Conservation (phyloP, 2,797 vertebrate genomes). For the Podarcis siculus region DNA sequence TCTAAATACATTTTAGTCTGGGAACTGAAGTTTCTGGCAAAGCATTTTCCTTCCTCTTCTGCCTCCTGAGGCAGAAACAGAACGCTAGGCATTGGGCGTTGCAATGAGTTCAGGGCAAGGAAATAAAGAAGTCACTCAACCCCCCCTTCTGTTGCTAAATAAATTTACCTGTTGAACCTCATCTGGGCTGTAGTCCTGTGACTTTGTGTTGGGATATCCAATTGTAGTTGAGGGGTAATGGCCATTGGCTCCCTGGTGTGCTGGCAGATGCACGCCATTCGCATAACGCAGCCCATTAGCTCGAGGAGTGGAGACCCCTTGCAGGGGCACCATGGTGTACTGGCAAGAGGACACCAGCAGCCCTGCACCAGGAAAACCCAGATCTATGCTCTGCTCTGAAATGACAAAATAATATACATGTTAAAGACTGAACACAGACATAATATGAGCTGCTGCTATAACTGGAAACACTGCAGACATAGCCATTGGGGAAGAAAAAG, state of each 20-base stretch:
- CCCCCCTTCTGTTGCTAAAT: not conserved
- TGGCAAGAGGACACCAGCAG: slow-evolving; percentile 89
- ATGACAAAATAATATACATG: not conserved
- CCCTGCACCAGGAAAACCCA: slow-evolving; percentile 87
- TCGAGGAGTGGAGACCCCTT: slow-evolving; percentile 82
- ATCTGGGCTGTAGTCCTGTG: slow-evolving; percentile 78
- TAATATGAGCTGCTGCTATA: not conserved
- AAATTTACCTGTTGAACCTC: slow-evolving; percentile 83
- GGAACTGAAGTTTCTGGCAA: too few species aligned
- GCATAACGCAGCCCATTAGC: slow-evolving; percentile 79
- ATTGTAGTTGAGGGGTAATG: slow-evolving; percentile 74
- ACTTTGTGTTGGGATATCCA: slow-evolving; percentile 80
- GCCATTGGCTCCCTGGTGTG: slow-evolving; percentile 67
- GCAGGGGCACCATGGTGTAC: slow-evolving; percentile 96
- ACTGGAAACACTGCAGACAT: not conserved
- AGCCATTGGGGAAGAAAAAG: not conserved
- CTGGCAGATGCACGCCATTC: slow-evolving; percentile 75
- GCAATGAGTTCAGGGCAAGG: not conserved
- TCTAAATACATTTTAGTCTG: too few species aligned
- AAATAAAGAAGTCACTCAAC: not conserved
- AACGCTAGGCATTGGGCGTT: not conserved
- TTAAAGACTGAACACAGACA: slow-evolving; percentile 27
- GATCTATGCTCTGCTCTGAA: slow-evolving; percentile 91
- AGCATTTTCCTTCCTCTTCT: not conserved
- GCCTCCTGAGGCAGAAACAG: not conserved